Conservation (phyloP, 2,888 invertebrate genomes). For the Phengaris arion region DNA sequence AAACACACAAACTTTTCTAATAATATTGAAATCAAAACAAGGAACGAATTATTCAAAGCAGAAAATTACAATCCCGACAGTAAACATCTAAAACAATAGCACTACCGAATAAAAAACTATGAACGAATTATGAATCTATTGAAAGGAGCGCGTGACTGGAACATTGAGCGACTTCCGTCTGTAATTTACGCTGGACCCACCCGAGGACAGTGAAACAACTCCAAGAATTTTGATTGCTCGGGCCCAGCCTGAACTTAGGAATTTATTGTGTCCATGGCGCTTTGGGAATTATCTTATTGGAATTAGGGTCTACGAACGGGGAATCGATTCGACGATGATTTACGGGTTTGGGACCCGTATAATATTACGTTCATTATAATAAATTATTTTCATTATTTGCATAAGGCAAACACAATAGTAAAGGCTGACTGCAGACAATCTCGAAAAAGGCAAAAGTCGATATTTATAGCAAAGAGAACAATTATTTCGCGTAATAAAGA, state of each 20-base stretch:
- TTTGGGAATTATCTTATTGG: slow-evolving; percentile 29
- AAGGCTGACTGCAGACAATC: background rate
- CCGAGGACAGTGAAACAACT: slow-evolving; percentile 44
- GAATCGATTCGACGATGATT: slow-evolving; percentile 11
- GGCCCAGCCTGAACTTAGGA: slow-evolving; percentile 42
- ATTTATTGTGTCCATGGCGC: slow-evolving; percentile 39
- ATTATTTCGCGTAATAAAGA: slow-evolving; percentile 2
- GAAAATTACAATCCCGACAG: background rate
- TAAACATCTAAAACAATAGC: background rate
- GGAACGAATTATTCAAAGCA: background rate
- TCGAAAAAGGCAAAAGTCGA: background rate
- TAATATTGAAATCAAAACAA: background rate
- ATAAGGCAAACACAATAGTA: background rate
- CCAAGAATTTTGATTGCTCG: slow-evolving; percentile 60
- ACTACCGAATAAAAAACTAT: slow-evolving; percentile 18
- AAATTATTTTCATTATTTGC: background rate
- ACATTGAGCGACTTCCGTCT: slow-evolving; percentile 28
- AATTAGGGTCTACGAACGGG: slow-evolving; percentile 12
- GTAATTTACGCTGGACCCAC: slow-evolving; percentile 30
- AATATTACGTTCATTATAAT: background rate
- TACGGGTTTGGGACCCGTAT: background rate
- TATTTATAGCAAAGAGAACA: slow-evolving; percentile 5
- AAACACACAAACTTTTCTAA: no score
- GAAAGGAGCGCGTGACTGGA: slow-evolving; percentile 24
- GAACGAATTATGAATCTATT: slow-evolving; percentile 26